These are phyloP conservation scores for Bubo scandiacus DNA, from an alignment of 2,113 vertebrate genomes.

Conservation along the genomic window DNA sequence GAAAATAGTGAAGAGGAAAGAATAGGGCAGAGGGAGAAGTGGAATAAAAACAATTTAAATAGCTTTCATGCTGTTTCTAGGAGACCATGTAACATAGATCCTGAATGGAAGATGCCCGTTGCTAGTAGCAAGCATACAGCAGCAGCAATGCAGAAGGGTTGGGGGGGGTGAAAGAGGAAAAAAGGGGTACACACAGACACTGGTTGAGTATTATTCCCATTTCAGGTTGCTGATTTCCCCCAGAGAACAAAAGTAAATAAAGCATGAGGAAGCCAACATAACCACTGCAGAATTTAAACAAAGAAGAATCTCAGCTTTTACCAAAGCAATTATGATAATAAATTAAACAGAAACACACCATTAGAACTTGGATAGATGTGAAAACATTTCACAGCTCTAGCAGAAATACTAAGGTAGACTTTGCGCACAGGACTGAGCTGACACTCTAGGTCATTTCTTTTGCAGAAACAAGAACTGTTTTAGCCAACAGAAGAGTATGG, in stretches of 20 bases:
- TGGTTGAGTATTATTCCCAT: not conserved
- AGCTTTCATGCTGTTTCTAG: slow-evolving; percentile 38
- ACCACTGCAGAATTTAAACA: not conserved
- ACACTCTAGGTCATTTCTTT: not conserved
- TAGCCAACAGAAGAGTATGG: not conserved
- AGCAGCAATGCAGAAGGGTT: not conserved
- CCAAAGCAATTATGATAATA: not conserved
- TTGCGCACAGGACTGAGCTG: not conserved
- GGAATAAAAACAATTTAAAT: slow-evolving; percentile 41
- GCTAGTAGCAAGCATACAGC: not conserved
- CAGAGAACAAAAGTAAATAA: not conserved
- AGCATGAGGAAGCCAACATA: not conserved
- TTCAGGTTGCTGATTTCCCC: not conserved
- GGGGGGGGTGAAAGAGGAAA: not conserved
- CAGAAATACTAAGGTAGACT: not conserved
- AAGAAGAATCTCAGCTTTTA: not conserved
- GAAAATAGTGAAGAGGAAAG: slow-evolving; percentile 22
- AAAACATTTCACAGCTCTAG: not conserved
- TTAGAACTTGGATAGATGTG: not conserved
- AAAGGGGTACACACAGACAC: not conserved
- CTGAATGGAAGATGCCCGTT: not conserved
- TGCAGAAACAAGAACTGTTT: not conserved
- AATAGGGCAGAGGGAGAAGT: not conserved
- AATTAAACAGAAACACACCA: not conserved
- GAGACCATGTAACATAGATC: not conserved